These are phyloP conservation scores for Scaptomyza pallida DNA, from an alignment of 1,140 invertebrate genomes.

Conservation along the genomic window DNA sequence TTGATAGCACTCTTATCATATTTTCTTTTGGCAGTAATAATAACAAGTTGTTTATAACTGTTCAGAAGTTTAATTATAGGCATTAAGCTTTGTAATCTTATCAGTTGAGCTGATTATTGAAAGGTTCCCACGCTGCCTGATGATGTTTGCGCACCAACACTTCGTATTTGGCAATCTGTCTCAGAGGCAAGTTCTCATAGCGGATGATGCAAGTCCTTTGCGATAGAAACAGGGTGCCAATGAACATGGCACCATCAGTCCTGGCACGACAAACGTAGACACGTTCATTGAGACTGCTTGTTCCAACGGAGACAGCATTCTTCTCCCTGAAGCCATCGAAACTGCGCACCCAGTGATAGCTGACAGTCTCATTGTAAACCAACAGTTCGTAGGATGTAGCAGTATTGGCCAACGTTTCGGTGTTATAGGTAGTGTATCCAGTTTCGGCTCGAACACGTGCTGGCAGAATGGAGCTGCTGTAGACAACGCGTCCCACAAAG, in stretches of 20 bases:
- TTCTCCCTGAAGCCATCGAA: conserved; percentile 48
- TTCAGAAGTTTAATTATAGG: no score
- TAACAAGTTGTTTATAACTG: no score
- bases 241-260: conserved; percentile 17
- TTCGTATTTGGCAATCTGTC: conserved; percentile 41
- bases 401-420: neutral
- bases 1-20: no score
- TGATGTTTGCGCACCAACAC: conserved; percentile 37
- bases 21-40: no score
- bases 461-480: conserved; percentile 35
- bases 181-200: conserved; percentile 6
- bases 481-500: conserved; percentile 44
- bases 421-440: conserved; percentile 43
- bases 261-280: conserved; percentile 48
- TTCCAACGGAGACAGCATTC: conserved; percentile 51
- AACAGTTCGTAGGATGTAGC: conserved; percentile 29
- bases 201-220: conserved; percentile 23
- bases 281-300: conserved; percentile 20
- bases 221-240: conserved; percentile 35
- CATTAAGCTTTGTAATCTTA: neutral
- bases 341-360: conserved; percentile 48
- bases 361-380: conserved; percentile 47
- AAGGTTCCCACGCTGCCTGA: neutral
- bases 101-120: conserved; percentile 2
- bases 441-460: conserved; percentile 51